phyloP scores from a whole-genome alignment of 2,797 vertebrate genomes.

The Miichthys miiuy region DNA sequence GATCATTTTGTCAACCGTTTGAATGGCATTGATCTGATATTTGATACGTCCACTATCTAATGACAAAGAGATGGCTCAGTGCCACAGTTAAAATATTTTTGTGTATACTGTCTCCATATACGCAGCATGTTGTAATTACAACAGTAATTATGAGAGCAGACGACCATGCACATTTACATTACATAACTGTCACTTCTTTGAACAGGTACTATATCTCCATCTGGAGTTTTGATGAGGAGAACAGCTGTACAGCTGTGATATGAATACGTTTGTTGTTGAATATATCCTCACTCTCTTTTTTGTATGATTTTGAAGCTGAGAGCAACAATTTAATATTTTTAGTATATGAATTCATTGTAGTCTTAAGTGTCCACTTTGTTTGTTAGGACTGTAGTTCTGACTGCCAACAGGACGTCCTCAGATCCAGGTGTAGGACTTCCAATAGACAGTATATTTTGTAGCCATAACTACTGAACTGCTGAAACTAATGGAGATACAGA shows the following conservation, averaged over 20 bases:
- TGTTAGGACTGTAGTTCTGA: background rate
- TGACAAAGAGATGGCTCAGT: constrained; percentile 8
- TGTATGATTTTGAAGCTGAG: constrained; percentile 7
- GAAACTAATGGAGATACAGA: constrained; percentile 29
- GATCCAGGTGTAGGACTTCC: background rate
- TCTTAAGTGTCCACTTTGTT: background rate
- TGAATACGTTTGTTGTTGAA: constrained; percentile 12
- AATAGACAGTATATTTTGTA: constrained; percentile 2
- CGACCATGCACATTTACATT: constrained; percentile 15
- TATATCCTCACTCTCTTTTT: constrained; percentile 12
- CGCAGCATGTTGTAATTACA: constrained; percentile 48
- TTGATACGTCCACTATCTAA: constrained; percentile 7
- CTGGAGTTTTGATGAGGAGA: constrained; percentile 54
- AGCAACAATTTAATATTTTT: background rate
- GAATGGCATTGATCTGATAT: constrained; percentile 15
- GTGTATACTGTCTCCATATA: constrained; percentile 6
- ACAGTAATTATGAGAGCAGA: constrained; percentile 47
- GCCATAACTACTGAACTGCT: constrained; percentile 28
- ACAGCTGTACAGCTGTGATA: constrained; percentile 51
- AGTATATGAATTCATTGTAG: background rate
- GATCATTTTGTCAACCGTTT: background rate
- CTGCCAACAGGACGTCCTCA: background rate
- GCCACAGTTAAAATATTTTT: background rate
- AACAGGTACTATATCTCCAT: constrained; percentile 55
- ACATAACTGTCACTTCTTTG: constrained; percentile 37